Conservation (phyloP, 2,797 vertebrate genomes). For the Amniataba percoides region DNA sequence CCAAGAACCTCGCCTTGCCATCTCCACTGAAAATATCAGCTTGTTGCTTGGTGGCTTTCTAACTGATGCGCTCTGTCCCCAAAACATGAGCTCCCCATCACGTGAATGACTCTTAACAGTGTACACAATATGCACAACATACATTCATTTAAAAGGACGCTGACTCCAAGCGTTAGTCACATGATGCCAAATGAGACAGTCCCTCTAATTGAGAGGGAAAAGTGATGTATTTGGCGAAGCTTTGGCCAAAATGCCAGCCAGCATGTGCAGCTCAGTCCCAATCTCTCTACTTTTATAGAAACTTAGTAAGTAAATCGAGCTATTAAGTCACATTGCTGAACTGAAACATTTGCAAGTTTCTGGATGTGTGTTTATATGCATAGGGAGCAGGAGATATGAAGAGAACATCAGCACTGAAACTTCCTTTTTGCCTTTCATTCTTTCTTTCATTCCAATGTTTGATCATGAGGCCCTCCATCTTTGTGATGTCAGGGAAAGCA, state of each 20-base stretch:
- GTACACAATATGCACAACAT: background rate
- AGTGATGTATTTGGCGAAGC: background rate
- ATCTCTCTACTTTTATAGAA: no score
- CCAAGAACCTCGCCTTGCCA: background rate
- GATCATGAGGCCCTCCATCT: conserved; percentile 63
- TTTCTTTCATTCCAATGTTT: conserved; percentile 46
- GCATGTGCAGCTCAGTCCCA: background rate
- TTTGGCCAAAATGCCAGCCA: background rate
- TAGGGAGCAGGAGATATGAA: conserved; percentile 3
- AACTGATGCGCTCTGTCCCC: background rate
- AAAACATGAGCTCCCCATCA: background rate
- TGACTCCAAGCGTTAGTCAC: background rate
- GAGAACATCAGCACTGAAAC: conserved; percentile 9
- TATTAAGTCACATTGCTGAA: background rate
- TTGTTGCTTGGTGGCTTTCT: background rate
- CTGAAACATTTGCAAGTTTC: background rate
- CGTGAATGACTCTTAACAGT: background rate
- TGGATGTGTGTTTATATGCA: background rate
- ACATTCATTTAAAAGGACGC: background rate
- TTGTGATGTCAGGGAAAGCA: conserved; percentile 61
- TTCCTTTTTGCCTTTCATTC: no score
- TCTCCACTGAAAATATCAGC: background rate
- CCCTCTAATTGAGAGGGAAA: background rate
- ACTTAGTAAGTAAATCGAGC: no score
- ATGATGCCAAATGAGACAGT: conserved; percentile 2